Evolutionary conservation across 1,140 invertebrate species (phyloP).

Genomic region (Papilio polytes): DNA sequence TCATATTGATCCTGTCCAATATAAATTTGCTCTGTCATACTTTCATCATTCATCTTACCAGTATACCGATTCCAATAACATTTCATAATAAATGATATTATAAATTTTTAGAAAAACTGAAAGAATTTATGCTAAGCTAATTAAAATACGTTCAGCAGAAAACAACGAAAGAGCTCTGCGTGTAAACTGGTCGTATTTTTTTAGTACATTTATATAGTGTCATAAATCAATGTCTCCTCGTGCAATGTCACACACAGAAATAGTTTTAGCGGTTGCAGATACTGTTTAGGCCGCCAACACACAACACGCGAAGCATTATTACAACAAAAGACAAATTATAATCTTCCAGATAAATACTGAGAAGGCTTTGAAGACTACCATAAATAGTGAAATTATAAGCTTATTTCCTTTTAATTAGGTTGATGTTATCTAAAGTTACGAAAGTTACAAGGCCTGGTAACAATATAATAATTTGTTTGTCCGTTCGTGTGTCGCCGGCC

Average conservation of each 20-base stretch:
- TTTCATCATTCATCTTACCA: neutral
- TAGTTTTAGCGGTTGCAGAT: constrained; percentile 33
- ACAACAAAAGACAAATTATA: neutral
- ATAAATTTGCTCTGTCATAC: constrained; percentile 4
- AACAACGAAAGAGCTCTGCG: constrained; percentile 10
- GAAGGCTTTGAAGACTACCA: neutral
- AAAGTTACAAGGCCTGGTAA: neutral
- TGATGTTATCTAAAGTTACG: neutral
- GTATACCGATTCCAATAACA: neutral
- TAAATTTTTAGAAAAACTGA: neutral
- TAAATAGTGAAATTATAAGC: neutral
- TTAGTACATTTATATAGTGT: constrained; percentile 8
- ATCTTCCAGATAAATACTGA: neutral
- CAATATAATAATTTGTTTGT: neutral
- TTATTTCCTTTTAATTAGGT: neutral
- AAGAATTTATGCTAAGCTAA: neutral
- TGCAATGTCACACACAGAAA: constrained; percentile 34
- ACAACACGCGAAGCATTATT: neutral
- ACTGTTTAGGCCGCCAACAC: neutral
- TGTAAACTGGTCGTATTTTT: constrained; percentile 3
- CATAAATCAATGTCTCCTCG: constrained; percentile 25
- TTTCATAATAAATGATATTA: neutral
- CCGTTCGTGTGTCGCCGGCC: neutral
- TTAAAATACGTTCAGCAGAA: neutral
- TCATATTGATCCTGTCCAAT: neutral